Evolutionary conservation across 2,113 vertebrate genomes (phyloP), one percentile per base, ranked within the genome.

Genomic region (Gila orcuttii): DNA sequence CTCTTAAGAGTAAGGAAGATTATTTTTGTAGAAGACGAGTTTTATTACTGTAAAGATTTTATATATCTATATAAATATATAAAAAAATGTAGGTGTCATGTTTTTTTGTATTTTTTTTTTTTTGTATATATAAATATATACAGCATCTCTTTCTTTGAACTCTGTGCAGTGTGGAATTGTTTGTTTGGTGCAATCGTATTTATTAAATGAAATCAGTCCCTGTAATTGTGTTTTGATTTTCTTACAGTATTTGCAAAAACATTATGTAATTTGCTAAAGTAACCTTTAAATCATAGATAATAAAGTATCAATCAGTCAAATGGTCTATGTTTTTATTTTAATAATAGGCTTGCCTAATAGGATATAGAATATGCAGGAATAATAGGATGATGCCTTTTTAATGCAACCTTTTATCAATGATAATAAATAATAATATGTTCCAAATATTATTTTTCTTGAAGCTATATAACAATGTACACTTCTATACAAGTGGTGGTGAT

Each of bases 1-100:
- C 50, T 89, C 75, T 42, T 71, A 89, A 93, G 85, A 91, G 85
- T 91, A 92, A 93, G 91, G 87, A 84, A 93, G 91, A 91, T 94
- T 94, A 95, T 95, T 95, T 95, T 95, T 95, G 89, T 95, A 95
- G 93, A 89, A 77, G 86, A 88, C 86, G 28, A 91, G 83, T 93
- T 94, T 94, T 95, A 93, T 88, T 94, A 95, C 91, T 95, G 94
- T 95, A 95, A 94, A 95, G 93, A 87, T 95, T 95, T 94, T 95
- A 90, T 95, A 94, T 92, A 85, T 77, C 64, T 92, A 86, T 52
- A 87, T 83, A 60, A 78, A 85, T 57, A 64, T 80, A 79, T 15
- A 66, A 90, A 92, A 89, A 86, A 87, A 88, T 93, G 4, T 92
- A 92, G 90, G 85, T 93, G 77, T 87, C 88, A 90, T 93, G 88